Evolutionary conservation across 2,113 vertebrate species (phyloP), one percentile per base, ranked within the genome.

Genomic region (Oryzias celebensis): DNA sequence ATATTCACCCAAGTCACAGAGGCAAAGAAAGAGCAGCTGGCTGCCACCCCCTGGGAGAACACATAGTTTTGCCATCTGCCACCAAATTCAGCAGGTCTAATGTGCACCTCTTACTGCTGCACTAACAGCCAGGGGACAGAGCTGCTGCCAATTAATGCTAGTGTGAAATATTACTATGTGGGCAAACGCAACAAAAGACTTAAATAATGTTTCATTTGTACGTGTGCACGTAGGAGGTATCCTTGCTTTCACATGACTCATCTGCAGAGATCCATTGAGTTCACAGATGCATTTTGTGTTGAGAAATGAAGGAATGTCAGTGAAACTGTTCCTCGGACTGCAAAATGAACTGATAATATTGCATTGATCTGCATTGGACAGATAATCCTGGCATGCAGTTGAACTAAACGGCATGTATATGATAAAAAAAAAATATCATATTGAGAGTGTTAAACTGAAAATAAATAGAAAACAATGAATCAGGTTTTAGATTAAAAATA

Each of bases 61-160:
- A 80, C 71, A 73, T 78, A 60, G 84, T 77, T 83, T 76, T 83
- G 65, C 86, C 86, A 88, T 88, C 84, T 86, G 86, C 71, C 78
- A 67, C 71, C 74, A 81, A 85, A 80, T 81, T 65, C 69, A 59
- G 71, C 82, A 58, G 65, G 64, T 83, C 68, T 81, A 80, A 80
- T 78, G 59, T 80, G 80, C 44, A 61, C 61, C 66, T 83, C 75
- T 81, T 53, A 68, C 75, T 45, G 44, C 77, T 70, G 66, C 76
- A 58, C 28, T 68, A 81, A 79, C 69, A 73, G 78, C 69, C 81
- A 80, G 74, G 64, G 70, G 65, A 36, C 70, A 47, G n/a, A 46
- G 36, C 63, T 66, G 62, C 70, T 73, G 86, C 80, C 76, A 81
- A 68, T 83, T 78, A 77, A 31, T 55, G 62, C 81, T 54, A 52